These are phyloP conservation scores for Dynastes tityus DNA, from an alignment of 2,888 invertebrate species.

Conservation along the genomic window DNA sequence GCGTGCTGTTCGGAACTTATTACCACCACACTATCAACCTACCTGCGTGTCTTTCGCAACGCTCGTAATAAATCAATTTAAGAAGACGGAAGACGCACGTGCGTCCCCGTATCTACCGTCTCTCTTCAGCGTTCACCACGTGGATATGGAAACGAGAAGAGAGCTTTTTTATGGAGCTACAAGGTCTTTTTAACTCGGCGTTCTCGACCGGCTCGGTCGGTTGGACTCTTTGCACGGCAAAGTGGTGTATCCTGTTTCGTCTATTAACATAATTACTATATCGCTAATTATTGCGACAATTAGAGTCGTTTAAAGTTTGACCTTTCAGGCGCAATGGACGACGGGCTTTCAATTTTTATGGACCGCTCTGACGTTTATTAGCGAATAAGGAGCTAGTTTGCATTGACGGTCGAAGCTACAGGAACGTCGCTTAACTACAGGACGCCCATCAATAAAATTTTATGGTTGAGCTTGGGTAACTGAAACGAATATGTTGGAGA, in stretches of 20 bases:
- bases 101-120: slow-evolving; percentile 14
- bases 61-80: slow-evolving; percentile 48
- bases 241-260: slow-evolving; percentile 46
- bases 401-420: neutral
- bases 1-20: slow-evolving; percentile 18
- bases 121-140: slow-evolving; percentile 7
- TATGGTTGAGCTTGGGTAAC: neutral
- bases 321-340: slow-evolving; percentile 26
- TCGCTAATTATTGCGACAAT: slow-evolving; percentile 40
- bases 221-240: slow-evolving; percentile 26
- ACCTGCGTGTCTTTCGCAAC: slow-evolving; percentile 52
- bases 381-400: neutral
- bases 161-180: neutral
- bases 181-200: slow-evolving; percentile 20
- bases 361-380: neutral
- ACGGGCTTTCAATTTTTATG: slow-evolving; percentile 32
- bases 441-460: neutral
- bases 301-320: slow-evolving; percentile 43
- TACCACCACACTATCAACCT: slow-evolving; percentile 24
- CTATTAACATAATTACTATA: slow-evolving; percentile 47
- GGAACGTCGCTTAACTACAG: neutral
- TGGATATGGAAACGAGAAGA: neutral
- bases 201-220: neutral
- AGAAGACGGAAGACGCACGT: slow-evolving; percentile 44
- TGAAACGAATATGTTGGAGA: no score